These are phyloP conservation scores for Physella acuta DNA, from an alignment of 1,140 invertebrate species.

Conservation along the genomic window DNA sequence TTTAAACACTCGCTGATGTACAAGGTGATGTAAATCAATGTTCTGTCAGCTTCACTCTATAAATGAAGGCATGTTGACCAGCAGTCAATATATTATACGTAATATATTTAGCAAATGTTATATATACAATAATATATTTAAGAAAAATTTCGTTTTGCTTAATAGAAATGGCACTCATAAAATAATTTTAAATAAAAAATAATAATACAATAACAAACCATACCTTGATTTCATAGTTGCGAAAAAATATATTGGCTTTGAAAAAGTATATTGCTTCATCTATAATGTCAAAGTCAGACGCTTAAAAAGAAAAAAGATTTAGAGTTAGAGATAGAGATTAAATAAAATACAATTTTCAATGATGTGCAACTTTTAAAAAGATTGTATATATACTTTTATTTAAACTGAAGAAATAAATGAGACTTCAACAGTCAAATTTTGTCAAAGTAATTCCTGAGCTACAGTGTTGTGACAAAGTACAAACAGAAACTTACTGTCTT, in stretches of 20 bases:
- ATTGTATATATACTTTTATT: not conserved
- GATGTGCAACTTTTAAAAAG: not conserved
- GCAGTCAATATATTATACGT: no score
- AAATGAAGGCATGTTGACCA: no score
- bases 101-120: conserved; percentile 1
- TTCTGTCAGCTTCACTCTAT: conserved; percentile 91
- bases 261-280: conserved; percentile 97
- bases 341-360: not conserved
- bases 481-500: conserved; percentile 53
- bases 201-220: not conserved
- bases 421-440: not conserved
- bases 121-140: no score
- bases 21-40: conserved; percentile 96
- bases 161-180: no score
- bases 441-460: not conserved
- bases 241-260: conserved; percentile 98
- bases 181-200: not conserved
- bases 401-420: not conserved
- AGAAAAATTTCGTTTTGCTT: no score
- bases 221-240: conserved; percentile 97
- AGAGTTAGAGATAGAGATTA: not conserved
- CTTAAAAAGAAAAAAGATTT: conserved; percentile 38
- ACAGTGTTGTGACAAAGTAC: not conserved
- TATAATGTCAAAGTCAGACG: conserved; percentile 84
- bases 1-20: conserved; percentile 99